phyloP scores from a whole-genome alignment of 2,113 vertebrate genomes.

The Callaeas wilsoni region DNA sequence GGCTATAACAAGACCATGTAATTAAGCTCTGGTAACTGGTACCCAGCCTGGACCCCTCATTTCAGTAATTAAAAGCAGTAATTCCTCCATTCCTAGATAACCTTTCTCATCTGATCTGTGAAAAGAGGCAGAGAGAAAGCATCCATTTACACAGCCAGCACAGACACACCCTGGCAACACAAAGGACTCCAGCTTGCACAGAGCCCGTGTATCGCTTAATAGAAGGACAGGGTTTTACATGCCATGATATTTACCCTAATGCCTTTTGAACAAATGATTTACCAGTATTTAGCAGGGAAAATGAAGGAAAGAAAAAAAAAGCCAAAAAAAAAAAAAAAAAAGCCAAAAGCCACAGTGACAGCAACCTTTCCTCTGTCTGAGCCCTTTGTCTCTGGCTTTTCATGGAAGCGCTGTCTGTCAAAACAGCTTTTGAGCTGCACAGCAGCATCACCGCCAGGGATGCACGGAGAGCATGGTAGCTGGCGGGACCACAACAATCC shows the following conservation, averaged over 20 bases:
- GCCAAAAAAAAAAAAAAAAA: not conserved
- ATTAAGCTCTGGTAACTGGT: conserved; percentile 24
- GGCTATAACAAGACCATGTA: not conserved
- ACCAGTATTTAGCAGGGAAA: not conserved
- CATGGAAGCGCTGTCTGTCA: not conserved
- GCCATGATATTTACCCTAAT: not conserved
- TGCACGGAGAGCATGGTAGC: not conserved
- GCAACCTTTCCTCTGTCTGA: not conserved
- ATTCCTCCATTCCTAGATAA: not conserved
- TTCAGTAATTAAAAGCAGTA: conserved; percentile 5
- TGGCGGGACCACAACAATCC: not conserved
- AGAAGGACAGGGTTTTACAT: not conserved
- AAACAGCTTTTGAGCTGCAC: conserved; percentile 29
- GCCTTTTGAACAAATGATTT: not conserved
- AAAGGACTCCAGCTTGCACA: conserved; percentile 5
- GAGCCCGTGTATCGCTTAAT: not conserved
- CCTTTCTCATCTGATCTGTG: not conserved
- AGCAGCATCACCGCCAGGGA: conserved; percentile 26
- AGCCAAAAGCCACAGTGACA: not conserved
- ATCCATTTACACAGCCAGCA: not conserved
- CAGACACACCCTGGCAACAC: conserved; percentile 49
- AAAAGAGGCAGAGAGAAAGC: conserved; percentile 5
- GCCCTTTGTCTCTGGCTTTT: conserved; percentile 36
- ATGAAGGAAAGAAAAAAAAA: rapidly evolving
- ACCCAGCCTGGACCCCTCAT: not conserved